Conservation (phyloP, 2,113 vertebrate species). For the Oriolus oriolus region DNA sequence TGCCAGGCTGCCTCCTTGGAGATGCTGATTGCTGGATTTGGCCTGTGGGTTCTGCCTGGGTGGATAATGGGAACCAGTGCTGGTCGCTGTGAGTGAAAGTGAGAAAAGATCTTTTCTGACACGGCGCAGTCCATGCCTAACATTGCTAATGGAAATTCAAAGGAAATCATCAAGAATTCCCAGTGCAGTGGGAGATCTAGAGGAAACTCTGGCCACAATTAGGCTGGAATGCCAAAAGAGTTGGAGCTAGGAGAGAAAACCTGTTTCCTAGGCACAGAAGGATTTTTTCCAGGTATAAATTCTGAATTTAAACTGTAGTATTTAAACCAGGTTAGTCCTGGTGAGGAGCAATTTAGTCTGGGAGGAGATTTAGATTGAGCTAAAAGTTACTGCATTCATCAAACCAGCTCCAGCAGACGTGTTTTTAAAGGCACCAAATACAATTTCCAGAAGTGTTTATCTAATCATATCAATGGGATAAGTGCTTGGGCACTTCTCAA, state of each 20-base stretch:
- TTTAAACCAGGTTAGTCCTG: not conserved
- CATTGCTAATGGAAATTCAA: not conserved
- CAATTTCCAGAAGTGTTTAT: not conserved
- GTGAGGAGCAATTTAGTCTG: not conserved
- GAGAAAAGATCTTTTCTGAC: not conserved
- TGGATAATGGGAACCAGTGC: not conserved
- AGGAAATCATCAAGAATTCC: not conserved
- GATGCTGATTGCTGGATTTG: fast-evolving
- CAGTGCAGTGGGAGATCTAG: not conserved
- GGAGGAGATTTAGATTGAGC: not conserved
- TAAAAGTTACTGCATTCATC: not conserved
- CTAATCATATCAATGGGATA: not conserved
- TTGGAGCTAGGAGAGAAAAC: not conserved
- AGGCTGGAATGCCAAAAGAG: no score
- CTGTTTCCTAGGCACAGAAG: not conserved
- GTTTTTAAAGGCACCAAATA: not conserved
- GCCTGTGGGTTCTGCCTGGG: not conserved
- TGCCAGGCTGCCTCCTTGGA: not conserved
- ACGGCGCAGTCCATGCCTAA: fast-evolving
- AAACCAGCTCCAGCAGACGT: not conserved
- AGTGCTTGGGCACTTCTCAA: not conserved
- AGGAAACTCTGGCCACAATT: not conserved
- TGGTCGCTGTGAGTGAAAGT: not conserved
- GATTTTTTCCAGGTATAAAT: not conserved
- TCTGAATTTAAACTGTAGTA: not conserved